Evolutionary conservation across 2,113 vertebrate genomes (phyloP).

Genomic region (Rhynchopsitta pachyrhyncha): DNA sequence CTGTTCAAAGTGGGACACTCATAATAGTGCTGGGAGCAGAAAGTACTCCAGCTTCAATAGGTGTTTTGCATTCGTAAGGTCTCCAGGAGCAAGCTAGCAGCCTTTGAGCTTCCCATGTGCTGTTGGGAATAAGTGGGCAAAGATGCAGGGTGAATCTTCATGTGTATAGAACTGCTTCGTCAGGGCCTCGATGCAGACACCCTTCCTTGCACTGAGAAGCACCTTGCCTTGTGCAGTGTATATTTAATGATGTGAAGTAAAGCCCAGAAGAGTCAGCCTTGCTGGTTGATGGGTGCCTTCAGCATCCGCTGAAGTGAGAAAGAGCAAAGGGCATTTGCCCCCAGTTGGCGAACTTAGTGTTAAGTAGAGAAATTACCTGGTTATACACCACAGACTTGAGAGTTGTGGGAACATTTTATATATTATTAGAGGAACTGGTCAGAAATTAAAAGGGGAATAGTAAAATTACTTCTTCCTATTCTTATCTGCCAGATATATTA

Average conservation of each 20-base stretch:
- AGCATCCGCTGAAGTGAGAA: neutral
- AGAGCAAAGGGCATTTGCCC: neutral
- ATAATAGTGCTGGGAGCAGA: neutral
- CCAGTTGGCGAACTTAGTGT: neutral
- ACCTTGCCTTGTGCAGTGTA: neutral
- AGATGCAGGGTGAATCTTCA: neutral
- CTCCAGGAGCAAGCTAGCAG: constrained; percentile 14
- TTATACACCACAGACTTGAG: neutral
- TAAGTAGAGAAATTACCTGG: neutral
- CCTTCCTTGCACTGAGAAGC: neutral
- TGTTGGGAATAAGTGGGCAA: neutral
- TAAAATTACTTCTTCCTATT: neutral
- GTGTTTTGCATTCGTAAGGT: fast-evolving
- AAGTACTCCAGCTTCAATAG: neutral
- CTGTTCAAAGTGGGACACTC: neutral
- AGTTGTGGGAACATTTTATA: neutral
- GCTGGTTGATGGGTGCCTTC: neutral
- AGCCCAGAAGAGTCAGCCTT: neutral
- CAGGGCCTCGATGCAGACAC: neutral
- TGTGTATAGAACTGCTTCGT: neutral
- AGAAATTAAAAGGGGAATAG: neutral
- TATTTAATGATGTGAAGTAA: neutral
- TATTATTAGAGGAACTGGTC: neutral
- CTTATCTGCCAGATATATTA: neutral
- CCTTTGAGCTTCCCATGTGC: neutral